Conservation (phyloP, 2,888 invertebrate genomes). For the Caenorhabditis macrosperma region DNA sequence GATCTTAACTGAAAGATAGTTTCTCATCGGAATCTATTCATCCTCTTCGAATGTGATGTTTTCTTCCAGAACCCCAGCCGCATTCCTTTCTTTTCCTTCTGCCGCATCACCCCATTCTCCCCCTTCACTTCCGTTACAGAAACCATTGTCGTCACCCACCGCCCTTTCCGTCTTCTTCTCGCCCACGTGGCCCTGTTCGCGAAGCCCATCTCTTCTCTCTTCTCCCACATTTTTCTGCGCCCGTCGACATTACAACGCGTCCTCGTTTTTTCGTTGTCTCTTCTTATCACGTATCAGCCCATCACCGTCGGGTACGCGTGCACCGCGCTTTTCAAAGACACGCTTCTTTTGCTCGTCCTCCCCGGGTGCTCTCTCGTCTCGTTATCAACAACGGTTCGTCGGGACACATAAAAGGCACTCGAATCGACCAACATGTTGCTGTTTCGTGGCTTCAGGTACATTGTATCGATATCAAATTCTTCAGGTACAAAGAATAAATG, state of each 20-base stretch:
- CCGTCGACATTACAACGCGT: slow-evolving; percentile 16
- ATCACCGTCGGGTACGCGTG: slow-evolving; percentile 26
- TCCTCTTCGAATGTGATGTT: slow-evolving; percentile 11
- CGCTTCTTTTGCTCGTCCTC: slow-evolving; percentile 22
- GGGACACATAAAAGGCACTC: too few relatives aligned
- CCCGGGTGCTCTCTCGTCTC: slow-evolving; percentile 7
- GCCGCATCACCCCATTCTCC: neutral
- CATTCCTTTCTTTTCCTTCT: neutral
- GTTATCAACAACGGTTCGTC: slow-evolving; percentile 1
- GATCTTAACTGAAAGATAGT: too few relatives aligned
- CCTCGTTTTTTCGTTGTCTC: slow-evolving; percentile 10
- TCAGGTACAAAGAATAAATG: slow-evolving; percentile 11
- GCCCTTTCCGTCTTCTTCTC: neutral
- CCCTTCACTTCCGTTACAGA: neutral
- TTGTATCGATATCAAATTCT: slow-evolving; percentile 1
- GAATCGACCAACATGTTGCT: neutral
- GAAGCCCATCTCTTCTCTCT: neutral
- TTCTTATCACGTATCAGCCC: slow-evolving; percentile 24
- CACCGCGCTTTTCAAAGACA: slow-evolving; percentile 1
- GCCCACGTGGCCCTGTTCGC: slow-evolving; percentile 17
- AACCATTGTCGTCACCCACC: slow-evolving; percentile 3
- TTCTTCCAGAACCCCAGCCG: neutral
- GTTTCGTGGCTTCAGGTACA: slow-evolving; percentile 1
- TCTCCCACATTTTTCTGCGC: neutral
- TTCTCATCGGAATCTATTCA: neutral